These are phyloP conservation scores for Selene dorsalis DNA, from an alignment of 2,797 vertebrate species.

Conservation along the genomic window DNA sequence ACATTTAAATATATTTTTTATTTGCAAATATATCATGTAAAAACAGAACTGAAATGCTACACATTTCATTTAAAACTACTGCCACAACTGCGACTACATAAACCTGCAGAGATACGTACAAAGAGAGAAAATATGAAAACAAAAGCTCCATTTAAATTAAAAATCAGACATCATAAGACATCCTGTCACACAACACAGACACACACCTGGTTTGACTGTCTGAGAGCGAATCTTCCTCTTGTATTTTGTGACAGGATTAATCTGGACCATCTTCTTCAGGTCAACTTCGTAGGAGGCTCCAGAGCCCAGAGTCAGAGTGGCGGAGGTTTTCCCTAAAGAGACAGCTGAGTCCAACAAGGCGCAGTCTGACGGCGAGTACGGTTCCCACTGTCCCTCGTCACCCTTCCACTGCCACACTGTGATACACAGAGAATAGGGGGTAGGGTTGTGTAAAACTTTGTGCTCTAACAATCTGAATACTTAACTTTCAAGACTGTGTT, in stretches of 20 bases:
- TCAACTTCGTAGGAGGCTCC: constrained; percentile 80
- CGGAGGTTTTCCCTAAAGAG: constrained; percentile 52
- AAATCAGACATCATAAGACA: no score
- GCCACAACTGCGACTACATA: no score
- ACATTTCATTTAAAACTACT: not conserved
- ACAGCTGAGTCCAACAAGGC: constrained; percentile 75
- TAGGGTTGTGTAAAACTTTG: not conserved
- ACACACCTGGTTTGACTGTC: constrained; percentile 75
- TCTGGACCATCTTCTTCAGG: constrained; percentile 86
- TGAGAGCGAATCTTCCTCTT: constrained; percentile 82
- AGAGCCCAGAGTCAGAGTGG: constrained; percentile 67
- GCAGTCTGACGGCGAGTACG: constrained; percentile 73
- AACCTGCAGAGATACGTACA: no score
- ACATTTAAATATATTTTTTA: not conserved
- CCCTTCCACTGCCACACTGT: constrained; percentile 87
- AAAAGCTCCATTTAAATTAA: no score
- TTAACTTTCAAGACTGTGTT: not conserved
- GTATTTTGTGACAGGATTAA: constrained; percentile 82
- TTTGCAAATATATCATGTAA: not conserved
- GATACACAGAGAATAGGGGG: not conserved
- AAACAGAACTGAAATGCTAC: not conserved
- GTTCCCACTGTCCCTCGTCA: constrained; percentile 82
- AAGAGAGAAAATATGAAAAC: no score
- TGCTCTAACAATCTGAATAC: not conserved
- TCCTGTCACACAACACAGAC: not conserved